These are phyloP conservation scores for Plebejus anna DNA, from an alignment of 2,888 invertebrate species.

Conservation along the genomic window DNA sequence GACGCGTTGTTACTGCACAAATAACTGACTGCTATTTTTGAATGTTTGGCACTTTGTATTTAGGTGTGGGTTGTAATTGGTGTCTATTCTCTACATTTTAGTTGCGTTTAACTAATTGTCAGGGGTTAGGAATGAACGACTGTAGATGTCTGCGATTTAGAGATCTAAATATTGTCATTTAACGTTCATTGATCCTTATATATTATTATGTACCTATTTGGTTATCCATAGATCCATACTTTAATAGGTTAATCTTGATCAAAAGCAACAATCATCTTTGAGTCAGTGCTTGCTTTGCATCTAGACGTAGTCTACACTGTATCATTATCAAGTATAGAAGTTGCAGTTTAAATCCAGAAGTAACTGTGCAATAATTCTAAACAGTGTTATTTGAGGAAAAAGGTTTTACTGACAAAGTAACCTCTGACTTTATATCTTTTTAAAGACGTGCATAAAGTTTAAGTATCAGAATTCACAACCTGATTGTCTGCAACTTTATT, in stretches of 20 bases:
- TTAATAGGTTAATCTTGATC: too few relatives aligned
- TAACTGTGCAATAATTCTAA: not conserved
- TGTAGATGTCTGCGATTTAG: not conserved
- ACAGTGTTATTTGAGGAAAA: not conserved
- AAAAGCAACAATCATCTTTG: not conserved
- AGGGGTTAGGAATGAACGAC: not conserved
- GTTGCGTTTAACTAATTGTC: not conserved
- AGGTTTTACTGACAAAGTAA: not conserved
- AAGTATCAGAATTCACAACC: conserved; percentile 7
- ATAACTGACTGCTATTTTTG: not conserved
- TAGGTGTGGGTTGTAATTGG: not conserved
- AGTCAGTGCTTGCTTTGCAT: not conserved
- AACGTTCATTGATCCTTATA: too few relatives aligned
- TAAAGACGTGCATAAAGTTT: conserved; percentile 8
- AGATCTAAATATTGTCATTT: not conserved
- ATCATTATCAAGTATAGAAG: not conserved
- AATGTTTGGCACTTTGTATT: not conserved
- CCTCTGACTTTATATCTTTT: conserved; percentile 4
- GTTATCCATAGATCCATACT: too few relatives aligned
- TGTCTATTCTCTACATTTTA: not conserved
- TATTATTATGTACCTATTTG: too few relatives aligned
- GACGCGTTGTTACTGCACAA: conserved; percentile 3
- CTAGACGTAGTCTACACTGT: not conserved
- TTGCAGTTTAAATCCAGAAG: not conserved
- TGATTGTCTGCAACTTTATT: conserved; percentile 20